A percentile compares a stretch with the other conserved stretches of the same genome.
These are phyloP conservation scores for Trichacis sp. DNA, from an alignment of 2,888 invertebrate species.

Conservation along the genomic window DNA sequence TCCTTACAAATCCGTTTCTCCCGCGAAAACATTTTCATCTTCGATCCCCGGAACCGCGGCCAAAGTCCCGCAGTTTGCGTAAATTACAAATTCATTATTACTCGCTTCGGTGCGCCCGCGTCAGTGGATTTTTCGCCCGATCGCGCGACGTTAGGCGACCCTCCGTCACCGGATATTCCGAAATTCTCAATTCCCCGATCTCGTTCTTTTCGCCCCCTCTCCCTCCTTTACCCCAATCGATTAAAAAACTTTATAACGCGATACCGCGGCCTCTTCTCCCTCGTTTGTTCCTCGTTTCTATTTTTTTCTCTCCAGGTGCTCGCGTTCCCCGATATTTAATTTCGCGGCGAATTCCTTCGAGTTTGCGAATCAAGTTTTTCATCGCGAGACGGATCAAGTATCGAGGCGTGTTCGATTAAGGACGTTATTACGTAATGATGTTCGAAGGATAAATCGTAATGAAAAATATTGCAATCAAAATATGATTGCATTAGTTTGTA, in stretches of 20 bases:
- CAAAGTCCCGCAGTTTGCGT: conserved; percentile 7
- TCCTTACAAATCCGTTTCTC: no score
- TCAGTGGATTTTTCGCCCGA: conserved; percentile 43
- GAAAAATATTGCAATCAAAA: conserved; percentile 31
- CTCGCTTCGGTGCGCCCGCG: conserved; percentile 48
- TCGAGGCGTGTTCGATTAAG: no score
- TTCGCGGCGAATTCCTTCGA: conserved; percentile 51
- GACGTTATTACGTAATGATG: no score
- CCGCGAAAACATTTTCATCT: no score
- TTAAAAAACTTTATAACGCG: conserved; percentile 66
- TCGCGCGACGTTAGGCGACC: conserved; percentile 44
- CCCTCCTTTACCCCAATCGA: conserved; percentile 56
- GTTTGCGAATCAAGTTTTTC: conserved; percentile 40
- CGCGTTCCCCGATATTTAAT: conserved; percentile 58
- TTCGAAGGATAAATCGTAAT: no score
- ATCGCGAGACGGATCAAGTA: no score
- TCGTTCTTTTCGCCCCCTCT: conserved; percentile 26
- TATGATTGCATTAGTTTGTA: conserved; percentile 50
- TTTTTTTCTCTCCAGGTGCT: conserved; percentile 59
- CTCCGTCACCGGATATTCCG: conserved; percentile 40
- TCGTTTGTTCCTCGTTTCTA: conserved; percentile 60
- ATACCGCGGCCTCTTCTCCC: conserved; percentile 48
- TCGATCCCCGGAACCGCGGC: no score
- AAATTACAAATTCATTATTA: conserved; percentile 59
- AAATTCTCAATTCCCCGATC: conserved; percentile 43